A percentile compares a stretch with the other conserved stretches of the same genome.
Evolutionary conservation across 2,888 invertebrate species (phyloP).

Genomic region (Drosophila pseudotakahashii): DNA sequence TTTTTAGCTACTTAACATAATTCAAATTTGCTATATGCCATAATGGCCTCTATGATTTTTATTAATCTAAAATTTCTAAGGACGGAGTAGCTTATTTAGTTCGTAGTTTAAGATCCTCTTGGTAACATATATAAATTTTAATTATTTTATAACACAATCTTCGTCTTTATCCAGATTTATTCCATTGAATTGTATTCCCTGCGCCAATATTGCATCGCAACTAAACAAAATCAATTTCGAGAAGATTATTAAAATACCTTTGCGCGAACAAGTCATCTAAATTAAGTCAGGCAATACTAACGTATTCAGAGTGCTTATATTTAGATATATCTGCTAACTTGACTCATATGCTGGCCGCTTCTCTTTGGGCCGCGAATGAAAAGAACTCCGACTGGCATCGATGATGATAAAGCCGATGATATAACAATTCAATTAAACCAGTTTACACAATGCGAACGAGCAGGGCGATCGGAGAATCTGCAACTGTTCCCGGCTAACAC

Average conservation of each 20-base stretch:
- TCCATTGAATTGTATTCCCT: background rate
- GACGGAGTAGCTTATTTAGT: too few species aligned
- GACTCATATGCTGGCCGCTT: conserved; percentile 18
- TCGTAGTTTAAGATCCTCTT: background rate
- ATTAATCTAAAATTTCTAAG: background rate
- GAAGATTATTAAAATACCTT: conserved; percentile 15
- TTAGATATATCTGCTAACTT: conserved; percentile 12
- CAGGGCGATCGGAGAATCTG: conserved; percentile 51
- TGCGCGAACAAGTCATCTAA: conserved; percentile 2
- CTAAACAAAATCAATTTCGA: background rate
- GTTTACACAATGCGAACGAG: conserved; percentile 51
- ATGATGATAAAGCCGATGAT: conserved; percentile 53
- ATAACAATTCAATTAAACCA: conserved; percentile 73
- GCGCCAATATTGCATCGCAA: background rate
- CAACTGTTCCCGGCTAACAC: conserved; percentile 51
- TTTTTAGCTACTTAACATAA: too few species aligned
- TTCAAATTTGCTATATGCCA: too few species aligned
- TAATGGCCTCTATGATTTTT: background rate
- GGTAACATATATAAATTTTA: background rate
- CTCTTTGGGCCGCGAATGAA: background rate
- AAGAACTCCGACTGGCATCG: conserved; percentile 23
- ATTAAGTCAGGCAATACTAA: conserved; percentile 17
- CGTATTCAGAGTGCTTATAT: conserved; percentile 10
- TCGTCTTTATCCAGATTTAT: background rate
- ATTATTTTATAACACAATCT: background rate